Evolutionary conservation across 2,797 vertebrate species (phyloP).

Genomic region (Allobates femoralis): DNA sequence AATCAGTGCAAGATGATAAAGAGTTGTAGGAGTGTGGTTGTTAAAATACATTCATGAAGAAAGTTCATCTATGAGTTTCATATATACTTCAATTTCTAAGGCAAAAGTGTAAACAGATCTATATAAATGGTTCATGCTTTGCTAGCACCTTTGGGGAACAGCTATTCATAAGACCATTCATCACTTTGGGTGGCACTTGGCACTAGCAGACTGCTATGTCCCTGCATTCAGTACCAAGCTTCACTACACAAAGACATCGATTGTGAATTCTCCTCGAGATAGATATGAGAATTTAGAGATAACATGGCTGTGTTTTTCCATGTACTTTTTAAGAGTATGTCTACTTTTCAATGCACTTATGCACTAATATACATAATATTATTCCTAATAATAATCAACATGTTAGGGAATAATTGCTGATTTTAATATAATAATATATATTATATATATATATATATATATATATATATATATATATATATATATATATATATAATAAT

Average conservation of each 20-base stretch:
- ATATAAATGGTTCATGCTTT: not conserved
- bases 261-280: not conserved
- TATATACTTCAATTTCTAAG: no score
- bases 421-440: no score
- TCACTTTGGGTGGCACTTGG: constrained; percentile 2
- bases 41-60: no score
- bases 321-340: not conserved
- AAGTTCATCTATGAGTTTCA: no score
- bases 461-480: no score
- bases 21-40: no score
- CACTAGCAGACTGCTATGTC: not conserved
- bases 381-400: not conserved
- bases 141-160: not conserved
- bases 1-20: not conserved
- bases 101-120: not conserved
- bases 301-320: constrained; percentile 14
- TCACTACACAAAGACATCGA: constrained; percentile 2
- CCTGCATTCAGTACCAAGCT: constrained; percentile 19
- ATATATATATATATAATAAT: no score
- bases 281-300: not conserved
- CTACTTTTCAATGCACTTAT: not conserved
- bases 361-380: not conserved
- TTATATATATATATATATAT: no score
- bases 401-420: no score
- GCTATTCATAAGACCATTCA: not conserved